These are phyloP conservation scores for Proterorhinus semilunaris DNA, from an alignment of 2,113 vertebrate species.

Conservation along the genomic window DNA sequence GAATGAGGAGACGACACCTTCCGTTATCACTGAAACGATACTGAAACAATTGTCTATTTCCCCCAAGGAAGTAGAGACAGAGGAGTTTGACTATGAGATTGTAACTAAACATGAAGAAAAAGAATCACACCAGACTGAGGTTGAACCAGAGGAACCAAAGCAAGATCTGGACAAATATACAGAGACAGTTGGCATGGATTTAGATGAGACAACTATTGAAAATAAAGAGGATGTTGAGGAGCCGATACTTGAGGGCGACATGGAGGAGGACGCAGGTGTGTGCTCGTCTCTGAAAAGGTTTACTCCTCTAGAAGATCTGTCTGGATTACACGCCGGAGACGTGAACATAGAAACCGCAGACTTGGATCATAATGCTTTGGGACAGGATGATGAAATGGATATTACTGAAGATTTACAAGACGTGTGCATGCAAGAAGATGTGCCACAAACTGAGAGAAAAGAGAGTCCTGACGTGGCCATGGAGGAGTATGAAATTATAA, in stretches of 20 bases:
- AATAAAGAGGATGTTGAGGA: constrained; percentile 23
- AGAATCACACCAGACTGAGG: background rate
- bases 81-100: constrained; percentile 1
- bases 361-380: background rate
- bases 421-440: constrained; percentile 21
- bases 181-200: background rate
- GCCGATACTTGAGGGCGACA: constrained; percentile 11
- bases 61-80: background rate
- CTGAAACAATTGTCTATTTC: background rate
- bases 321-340: constrained; percentile 28
- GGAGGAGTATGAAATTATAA: constrained; percentile 81
- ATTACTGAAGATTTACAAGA: constrained; percentile 11
- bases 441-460: constrained; percentile 1
- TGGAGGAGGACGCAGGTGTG: constrained; percentile 20
- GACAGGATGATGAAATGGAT: constrained; percentile 4
- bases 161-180: background rate
- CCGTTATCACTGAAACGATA: background rate
- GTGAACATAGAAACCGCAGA: constrained; percentile 8
- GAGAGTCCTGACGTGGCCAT: constrained; percentile 66
- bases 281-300: constrained; percentile 63
- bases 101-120: background rate
- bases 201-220: background rate
- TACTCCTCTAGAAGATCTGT: constrained; percentile 66
- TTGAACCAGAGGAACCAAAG: background rate
- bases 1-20: background rate